phyloP scores from a whole-genome alignment of 2,797 vertebrate species.

The Oreonectes daqikongensis region DNA sequence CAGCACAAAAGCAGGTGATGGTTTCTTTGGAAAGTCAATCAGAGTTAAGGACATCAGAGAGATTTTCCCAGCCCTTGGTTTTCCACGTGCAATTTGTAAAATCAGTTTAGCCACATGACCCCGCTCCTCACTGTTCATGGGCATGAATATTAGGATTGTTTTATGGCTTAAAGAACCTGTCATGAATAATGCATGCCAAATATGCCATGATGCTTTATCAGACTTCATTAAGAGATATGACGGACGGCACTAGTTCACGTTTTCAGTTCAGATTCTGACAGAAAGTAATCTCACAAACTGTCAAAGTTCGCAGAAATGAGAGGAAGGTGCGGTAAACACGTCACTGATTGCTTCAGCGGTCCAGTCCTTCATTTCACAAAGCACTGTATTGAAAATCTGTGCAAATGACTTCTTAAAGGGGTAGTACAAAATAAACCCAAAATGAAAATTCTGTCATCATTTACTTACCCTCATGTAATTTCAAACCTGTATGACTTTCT shows the following conservation, averaged over 20 bases:
- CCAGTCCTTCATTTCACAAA: not conserved
- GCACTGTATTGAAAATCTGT: not conserved
- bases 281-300: slow-evolving; percentile 36
- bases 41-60: slow-evolving; percentile 5
- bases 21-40: not conserved
- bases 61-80: slow-evolving; percentile 21
- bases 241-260: slow-evolving; percentile 5
- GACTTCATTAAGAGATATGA: slow-evolving; percentile 41
- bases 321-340: not conserved
- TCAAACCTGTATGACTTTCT: no score
- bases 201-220: slow-evolving; percentile 22
- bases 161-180: slow-evolving; percentile 16
- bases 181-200: slow-evolving; percentile 26
- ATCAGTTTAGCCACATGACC: not conserved
- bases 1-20: not conserved
- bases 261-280: slow-evolving; percentile 17
- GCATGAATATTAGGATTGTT: slow-evolving; percentile 36
- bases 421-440: not conserved
- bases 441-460: not conserved
- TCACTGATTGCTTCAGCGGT: not conserved
- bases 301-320: slow-evolving; percentile 13
- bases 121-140: slow-evolving; percentile 13
- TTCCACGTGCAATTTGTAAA: slow-evolving; percentile 11
- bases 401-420: not conserved
- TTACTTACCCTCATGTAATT: no score